Conservation (phyloP, 2,113 vertebrate genomes). For the Hyperopisus bebe region DNA sequence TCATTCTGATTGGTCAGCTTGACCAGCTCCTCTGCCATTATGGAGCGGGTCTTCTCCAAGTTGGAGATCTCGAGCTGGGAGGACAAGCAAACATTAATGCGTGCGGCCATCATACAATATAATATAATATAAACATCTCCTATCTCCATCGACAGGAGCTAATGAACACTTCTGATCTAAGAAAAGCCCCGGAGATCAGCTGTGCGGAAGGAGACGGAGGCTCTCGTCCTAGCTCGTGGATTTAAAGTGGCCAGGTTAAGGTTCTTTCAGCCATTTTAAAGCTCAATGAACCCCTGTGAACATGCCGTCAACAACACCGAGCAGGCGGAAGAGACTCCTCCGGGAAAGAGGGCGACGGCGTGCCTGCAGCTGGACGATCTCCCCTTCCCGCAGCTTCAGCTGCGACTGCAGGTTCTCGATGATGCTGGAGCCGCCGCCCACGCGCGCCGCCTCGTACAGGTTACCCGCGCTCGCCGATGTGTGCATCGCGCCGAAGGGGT, state of each 20-base stretch:
- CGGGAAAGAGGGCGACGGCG: background rate
- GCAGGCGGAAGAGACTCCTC: background rate
- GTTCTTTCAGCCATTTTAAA: background rate
- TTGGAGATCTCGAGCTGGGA: conserved; percentile 81
- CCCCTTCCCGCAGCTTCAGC: conserved; percentile 88
- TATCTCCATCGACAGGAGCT: background rate
- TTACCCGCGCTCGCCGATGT: conserved; percentile 73
- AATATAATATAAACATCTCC: no score
- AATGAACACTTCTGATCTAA: background rate
- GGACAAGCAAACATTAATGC: background rate
- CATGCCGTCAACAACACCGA: background rate
- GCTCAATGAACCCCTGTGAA: background rate
- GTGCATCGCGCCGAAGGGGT: conserved; percentile 69
- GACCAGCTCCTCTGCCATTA: conserved; percentile 91
- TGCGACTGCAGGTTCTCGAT: conserved; percentile 95
- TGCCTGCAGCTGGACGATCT: conserved; percentile 88
- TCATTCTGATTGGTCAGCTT: conserved; percentile 91
- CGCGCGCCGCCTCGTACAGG: conserved; percentile 83
- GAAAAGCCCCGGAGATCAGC: background rate
- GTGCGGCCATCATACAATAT: background rate
- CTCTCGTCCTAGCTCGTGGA: background rate
- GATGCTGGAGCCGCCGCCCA: conserved; percentile 90
- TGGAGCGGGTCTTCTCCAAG: conserved; percentile 85
- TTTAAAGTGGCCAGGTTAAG: background rate
- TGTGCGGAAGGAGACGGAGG: background rate